phyloP scores from a whole-genome alignment of 2,113 vertebrate genomes.

The Triplophysa dalaica region DNA sequence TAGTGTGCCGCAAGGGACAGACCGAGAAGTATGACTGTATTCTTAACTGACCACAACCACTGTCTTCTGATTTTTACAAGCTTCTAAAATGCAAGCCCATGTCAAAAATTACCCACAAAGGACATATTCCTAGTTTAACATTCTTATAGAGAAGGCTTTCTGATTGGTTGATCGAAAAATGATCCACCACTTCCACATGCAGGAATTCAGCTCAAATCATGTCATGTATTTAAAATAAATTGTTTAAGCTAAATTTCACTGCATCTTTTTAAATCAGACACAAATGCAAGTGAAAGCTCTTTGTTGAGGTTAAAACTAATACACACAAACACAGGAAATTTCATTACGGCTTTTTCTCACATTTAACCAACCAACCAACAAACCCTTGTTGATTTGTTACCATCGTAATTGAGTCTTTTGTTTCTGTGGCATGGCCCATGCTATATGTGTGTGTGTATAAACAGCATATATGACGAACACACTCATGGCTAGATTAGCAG shows the following conservation, averaged over 20 bases:
- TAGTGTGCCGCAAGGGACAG: no score
- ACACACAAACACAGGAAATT: background rate
- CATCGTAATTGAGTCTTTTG: slow-evolving; percentile 5
- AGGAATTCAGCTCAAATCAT: background rate
- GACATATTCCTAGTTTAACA: no score
- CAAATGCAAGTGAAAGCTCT: background rate
- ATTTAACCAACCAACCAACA: background rate
- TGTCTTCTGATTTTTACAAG: no score
- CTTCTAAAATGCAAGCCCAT: no score
- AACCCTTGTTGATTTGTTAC: background rate
- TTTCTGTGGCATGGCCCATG: background rate
- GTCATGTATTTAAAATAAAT: background rate
- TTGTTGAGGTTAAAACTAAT: background rate
- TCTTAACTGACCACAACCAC: no score
- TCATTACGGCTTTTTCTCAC: background rate
- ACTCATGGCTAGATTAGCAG: slow-evolving; percentile 43
- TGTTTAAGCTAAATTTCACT: background rate
- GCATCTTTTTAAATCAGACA: background rate
- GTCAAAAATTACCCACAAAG: no score
- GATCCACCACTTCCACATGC: background rate
- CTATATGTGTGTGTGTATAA: slow-evolving; percentile 25
- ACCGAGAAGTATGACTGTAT: no score
- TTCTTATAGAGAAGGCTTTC: background rate
- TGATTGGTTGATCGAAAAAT: background rate
- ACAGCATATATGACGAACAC: slow-evolving; percentile 37